phyloP scores from a whole-genome alignment of 2,797 vertebrate genomes.

The Schizothorax lantsangensis region DNA sequence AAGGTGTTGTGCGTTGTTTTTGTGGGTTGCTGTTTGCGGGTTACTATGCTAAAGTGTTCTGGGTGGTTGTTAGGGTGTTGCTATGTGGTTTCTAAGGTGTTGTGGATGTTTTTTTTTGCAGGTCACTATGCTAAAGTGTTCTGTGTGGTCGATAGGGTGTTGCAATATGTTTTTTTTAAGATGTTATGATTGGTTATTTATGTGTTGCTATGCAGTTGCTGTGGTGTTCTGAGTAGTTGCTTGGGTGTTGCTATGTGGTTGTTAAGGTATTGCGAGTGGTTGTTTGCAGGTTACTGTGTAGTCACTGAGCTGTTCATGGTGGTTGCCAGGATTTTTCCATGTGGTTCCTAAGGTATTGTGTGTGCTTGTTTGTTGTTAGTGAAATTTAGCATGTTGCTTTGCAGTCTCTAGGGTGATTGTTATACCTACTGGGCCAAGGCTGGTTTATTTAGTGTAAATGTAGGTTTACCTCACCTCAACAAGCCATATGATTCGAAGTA shows the following conservation, averaged over 20 bases:
- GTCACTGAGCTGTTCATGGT: background rate
- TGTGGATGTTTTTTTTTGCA: background rate
- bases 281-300: background rate
- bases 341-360: background rate
- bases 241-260: no score
- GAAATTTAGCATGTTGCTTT: background rate
- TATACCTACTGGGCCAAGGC: background rate
- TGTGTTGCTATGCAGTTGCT: no score
- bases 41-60: no score
- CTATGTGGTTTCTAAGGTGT: background rate
- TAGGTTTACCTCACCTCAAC: no score
- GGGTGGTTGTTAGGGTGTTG: no score
- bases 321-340: background rate
- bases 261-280: background rate
- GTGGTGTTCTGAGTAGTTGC: background rate
- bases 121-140: background rate
- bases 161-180: background rate
- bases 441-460: slow-evolving; percentile 11
- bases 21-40: no score
- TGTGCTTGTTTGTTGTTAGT: background rate
- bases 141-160: no score
- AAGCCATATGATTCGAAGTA: background rate
- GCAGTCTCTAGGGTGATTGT: background rate
- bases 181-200: background rate
- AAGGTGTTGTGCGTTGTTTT: no score